Base-by-base conservation (phyloP, 2,113 vertebrate genomes). In the Bubo blakistoni region DNA sequence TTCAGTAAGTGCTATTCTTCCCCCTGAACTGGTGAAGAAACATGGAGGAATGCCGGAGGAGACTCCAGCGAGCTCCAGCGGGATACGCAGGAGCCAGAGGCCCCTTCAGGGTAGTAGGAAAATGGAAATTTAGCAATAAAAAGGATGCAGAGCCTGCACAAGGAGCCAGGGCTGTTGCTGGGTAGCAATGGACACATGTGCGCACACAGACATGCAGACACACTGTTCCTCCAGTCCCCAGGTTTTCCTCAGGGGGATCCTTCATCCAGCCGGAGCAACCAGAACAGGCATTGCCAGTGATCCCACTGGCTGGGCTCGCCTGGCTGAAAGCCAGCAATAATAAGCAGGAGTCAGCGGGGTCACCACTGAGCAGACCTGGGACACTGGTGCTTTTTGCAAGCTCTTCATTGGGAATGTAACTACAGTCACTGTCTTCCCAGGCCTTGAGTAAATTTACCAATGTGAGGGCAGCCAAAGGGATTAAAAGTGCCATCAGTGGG, bases 241-340 rank as follows among this genome's bases (percentile, higher is more conserved):
- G 69, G 30, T 32, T 92, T 86, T 81, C 78, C 88, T 58, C 51
- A 19, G 52, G 61, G 62, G 81, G 5, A 49, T 49, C 49, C 58
- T 89, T 69, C 85, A 51, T 46, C 44, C 49, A 69, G 16, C 49
- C 1, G 0, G n/a, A 38, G 54, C 55, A 27, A 79, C 9, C 61
- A 69, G 83, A 87, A 81, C 91, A 96, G 87, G 70, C 40, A 2
- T 0, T 10, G 57, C 91, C 93, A 87, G 73, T 85, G 84, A 77
- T 54, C 30, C 47, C 69, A 1, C 7, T 3, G 67, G 15, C 40
- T 25, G 54, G 25, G 24, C 40, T 46, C 38, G 42, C 0, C 52
- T 94, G 95, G 92, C 78, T 3, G 0, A 20, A 14, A n/a, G 81
- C 97, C 96, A 97, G 20, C 22, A 82, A 32, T 16, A 96, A 95